A percentile compares a stretch with the other conserved stretches of the same genome.
These are phyloP conservation scores for Nylanderia fulva DNA, from an alignment of 1,140 invertebrate species.

Conservation along the genomic window DNA sequence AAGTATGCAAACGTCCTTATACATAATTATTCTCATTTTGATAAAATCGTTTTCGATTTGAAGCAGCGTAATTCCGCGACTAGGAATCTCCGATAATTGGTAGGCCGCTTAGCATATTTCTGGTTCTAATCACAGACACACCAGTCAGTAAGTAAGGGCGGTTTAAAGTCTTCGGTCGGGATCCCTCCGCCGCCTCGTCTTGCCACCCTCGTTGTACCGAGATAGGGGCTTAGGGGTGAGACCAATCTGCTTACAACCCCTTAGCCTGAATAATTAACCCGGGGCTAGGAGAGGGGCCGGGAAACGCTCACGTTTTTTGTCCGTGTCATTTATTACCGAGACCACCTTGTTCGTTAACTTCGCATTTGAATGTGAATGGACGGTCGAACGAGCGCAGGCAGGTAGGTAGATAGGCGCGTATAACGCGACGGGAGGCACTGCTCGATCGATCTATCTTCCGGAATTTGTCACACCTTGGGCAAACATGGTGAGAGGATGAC, in stretches of 20 bases:
- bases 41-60: neutral
- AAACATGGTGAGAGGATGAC: slow-evolving; percentile 52
- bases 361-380: slow-evolving; percentile 79
- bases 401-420: slow-evolving; percentile 55
- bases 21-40: neutral
- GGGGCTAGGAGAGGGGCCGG: slow-evolving; percentile 49
- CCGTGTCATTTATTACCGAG: slow-evolving; percentile 82
- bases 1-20: neutral
- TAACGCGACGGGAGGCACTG: slow-evolving; percentile 35
- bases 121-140: slow-evolving; percentile 82
- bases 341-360: slow-evolving; percentile 81
- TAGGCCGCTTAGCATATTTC: slow-evolving; percentile 81
- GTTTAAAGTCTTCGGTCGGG: slow-evolving; percentile 79
- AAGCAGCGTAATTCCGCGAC: slow-evolving; percentile 62
- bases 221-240: slow-evolving; percentile 82
- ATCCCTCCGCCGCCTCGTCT: slow-evolving; percentile 74
- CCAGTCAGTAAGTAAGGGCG: slow-evolving; percentile 78
- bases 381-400: slow-evolving; percentile 48
- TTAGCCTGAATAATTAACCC: slow-evolving; percentile 86
- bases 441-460: slow-evolving; percentile 65
- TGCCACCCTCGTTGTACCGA: slow-evolving; percentile 79
- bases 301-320: slow-evolving; percentile 79
- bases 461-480: slow-evolving; percentile 67
- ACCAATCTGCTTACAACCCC: slow-evolving; percentile 85
- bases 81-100: slow-evolving; percentile 80